Conservation (phyloP, 2,113 vertebrate genomes). For the Odontesthes bonariensis region DNA sequence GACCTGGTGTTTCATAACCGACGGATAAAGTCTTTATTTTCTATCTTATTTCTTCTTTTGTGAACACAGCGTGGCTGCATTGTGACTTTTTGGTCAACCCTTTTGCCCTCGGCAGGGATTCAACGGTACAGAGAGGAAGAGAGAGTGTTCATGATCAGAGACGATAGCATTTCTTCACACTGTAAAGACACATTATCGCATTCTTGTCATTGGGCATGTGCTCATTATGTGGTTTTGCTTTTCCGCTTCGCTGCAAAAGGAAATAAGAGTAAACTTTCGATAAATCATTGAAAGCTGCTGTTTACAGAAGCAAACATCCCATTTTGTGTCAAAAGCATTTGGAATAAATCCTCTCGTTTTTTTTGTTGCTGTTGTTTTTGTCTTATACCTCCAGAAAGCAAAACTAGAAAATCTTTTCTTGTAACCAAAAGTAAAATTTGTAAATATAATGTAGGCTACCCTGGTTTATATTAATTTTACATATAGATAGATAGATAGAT, state of each 20-base stretch:
- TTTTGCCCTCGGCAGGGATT: not conserved
- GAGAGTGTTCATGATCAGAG: slow-evolving; percentile 14
- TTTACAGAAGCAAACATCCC: slow-evolving; percentile 17
- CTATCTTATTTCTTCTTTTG: too few species aligned
- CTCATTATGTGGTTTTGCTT: slow-evolving; percentile 67
- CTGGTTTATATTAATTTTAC: slow-evolving; percentile 34
- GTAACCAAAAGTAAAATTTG: not conserved
- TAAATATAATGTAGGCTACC: slow-evolving; percentile 2
- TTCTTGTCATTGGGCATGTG: slow-evolving; percentile 30
- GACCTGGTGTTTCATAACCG: too few species aligned
- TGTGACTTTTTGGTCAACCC: not conserved
- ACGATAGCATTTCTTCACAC: slow-evolving; percentile 34
- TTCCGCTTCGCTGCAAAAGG: slow-evolving; percentile 44
- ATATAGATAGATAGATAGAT: too few species aligned
- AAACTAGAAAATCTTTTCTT: not conserved
- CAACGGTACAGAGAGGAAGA: not conserved
- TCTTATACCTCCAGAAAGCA: not conserved
- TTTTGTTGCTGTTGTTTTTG: not conserved
- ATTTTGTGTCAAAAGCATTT: slow-evolving; percentile 22
- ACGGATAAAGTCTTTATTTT: too few species aligned
- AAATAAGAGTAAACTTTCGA: slow-evolving; percentile 48
- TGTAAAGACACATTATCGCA: slow-evolving; percentile 57
- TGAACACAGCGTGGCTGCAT: too few species aligned
- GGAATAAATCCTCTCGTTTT: slow-evolving; percentile 33
- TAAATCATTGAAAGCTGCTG: slow-evolving; percentile 48